Evolutionary conservation across 2,797 vertebrate genomes (phyloP), one percentile per base, ranked within the genome.

Genomic region (Apogon talboti): DNA sequence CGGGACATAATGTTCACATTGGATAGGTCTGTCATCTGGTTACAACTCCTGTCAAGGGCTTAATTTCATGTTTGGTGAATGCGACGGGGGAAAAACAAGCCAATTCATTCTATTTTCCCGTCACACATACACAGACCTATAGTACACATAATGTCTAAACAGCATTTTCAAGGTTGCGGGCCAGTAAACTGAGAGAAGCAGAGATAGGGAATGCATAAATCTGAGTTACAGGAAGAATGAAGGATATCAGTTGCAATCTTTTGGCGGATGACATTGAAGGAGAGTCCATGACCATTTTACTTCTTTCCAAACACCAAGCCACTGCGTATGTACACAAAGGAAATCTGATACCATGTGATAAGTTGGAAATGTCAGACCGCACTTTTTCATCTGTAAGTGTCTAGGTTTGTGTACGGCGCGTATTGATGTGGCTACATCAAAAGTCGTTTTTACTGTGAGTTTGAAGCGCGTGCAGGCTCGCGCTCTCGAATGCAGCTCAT

Each of bases 261-360:
- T 52, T 66, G 72, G 63, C 67, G 0, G 66, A 63, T 59, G 50
- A 73, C 64, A 59, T 56, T 21, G 74, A 80, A 76, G 41, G 61
- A 24, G 53, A 56, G 69, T 81, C 66, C 75, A 49, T 41, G 54
- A 82, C 43, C 60, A 19, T 71, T 82, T 53, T 51, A 42, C 44
- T 56, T 74, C 65, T 48, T 54, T 77, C 50, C 70, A 68, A 74
- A 80, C 65, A 51, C 73, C 44, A 46, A 74, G 71, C 68, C 50
- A 12, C 76, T 28, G 73, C 74, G 19, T 48, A 16, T 61, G 60
- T 74, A 71, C 69, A 61, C 71, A 58, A 58, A 76, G 35, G 83
- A 75, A 90, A 90, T 66, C 50, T 9, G 67, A 91, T 67, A 74
- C 66, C 74, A 75, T 76, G 77, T 58, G 84, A 89, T 86, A 87